Evolutionary conservation across 2,113 vertebrate genomes (phyloP).

Genomic region (Corapipo altera): DNA sequence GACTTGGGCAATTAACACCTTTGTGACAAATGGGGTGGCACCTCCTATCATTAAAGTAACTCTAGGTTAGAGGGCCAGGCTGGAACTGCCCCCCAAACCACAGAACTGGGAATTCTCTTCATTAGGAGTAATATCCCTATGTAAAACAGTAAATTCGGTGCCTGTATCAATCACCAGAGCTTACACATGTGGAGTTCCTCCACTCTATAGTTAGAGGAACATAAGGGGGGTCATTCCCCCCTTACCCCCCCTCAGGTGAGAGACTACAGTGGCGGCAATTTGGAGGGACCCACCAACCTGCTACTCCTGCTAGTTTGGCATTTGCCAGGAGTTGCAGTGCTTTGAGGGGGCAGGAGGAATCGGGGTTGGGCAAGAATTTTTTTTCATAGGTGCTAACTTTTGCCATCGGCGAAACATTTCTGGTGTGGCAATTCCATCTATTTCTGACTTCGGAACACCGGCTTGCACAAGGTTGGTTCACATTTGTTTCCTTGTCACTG

Average conservation of each 20-base stretch:
- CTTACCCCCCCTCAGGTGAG: background rate
- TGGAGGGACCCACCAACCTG: background rate
- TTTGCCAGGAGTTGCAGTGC: background rate
- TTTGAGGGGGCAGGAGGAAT: background rate
- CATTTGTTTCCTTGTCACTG: background rate
- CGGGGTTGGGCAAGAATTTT: background rate
- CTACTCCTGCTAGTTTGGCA: background rate
- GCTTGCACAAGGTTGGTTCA: background rate
- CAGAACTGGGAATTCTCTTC: background rate
- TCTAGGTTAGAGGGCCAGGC: background rate
- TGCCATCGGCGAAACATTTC: rapidly evolving
- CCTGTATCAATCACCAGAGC: background rate
- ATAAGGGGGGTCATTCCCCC: background rate
- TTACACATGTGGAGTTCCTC: background rate
- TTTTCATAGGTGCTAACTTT: background rate
- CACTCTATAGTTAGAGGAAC: background rate
- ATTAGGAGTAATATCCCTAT: background rate
- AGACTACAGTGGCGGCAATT: background rate
- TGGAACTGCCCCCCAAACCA: background rate
- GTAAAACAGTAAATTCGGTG: background rate
- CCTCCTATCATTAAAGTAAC: background rate
- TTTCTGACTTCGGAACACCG: background rate
- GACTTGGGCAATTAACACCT: background rate
- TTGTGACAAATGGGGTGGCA: background rate
- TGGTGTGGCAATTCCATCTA: background rate